Evolutionary conservation across 1,140 invertebrate genomes (phyloP), one percentile per base, ranked within the genome.

Genomic region (Galendromus occidentalis): DNA sequence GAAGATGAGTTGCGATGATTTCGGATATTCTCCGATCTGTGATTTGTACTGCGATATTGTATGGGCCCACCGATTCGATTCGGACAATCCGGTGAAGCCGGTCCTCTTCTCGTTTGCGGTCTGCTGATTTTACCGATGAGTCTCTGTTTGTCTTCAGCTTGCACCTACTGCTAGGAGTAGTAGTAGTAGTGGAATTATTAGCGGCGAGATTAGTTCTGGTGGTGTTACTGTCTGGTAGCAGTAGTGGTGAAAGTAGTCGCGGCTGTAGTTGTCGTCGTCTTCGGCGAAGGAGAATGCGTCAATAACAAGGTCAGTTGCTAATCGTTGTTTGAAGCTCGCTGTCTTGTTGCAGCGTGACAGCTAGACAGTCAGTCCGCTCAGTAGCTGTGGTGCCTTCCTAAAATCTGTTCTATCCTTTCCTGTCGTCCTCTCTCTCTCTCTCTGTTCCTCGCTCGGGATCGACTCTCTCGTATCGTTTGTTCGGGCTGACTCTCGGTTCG

Each of bases 1-100:
- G 14, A 59, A 22, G 22, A 25, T 59, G 51, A 59, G 25, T 20
- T 59, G 25, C 51, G 51, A 59, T 59, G 14, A 59, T 59, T 47
- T 14, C 25, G 17, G 33, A 1, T 59, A 1, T 22, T 5, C 25
- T 59, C 22, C 9, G 25, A 29, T 9, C 18, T 47, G 25, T 59
- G 14, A 33, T 59, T 59, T 59, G 51, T 59, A 59, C 51, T 59
- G 33, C 51, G 51, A 59, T 59, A 59, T 59, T 59, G 51, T 59
- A 59, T 59, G 33, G 51, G 51, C 51, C 22, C 22, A 33, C 51
- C 33, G 9, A 39, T 39, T 39, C 9, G 33, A 9, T 33, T 22
- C 14, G 25, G 25, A 29, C 25, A 2, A 25, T 25, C 14, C 14
- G 51, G 14, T 29, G 17, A 33, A 22, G 22, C 51, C 51, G 51